phyloP scores from a whole-genome alignment of 2,113 vertebrate species.

The Apus apus region DNA sequence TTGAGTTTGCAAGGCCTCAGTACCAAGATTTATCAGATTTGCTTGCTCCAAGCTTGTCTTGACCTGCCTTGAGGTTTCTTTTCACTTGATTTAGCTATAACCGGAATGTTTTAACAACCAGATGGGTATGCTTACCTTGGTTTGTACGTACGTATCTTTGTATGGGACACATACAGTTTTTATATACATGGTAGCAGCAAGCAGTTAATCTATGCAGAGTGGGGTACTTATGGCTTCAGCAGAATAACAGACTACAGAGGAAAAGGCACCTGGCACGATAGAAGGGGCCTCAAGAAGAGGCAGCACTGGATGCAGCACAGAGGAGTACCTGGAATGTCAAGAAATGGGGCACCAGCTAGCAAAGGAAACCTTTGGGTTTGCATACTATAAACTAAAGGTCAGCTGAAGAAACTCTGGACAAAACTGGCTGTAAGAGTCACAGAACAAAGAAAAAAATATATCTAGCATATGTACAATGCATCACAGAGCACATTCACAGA shows the following conservation, averaged over 20 bases:
- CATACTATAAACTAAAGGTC: neutral
- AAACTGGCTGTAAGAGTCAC: neutral
- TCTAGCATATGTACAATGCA: neutral
- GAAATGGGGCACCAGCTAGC: neutral
- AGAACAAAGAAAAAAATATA: neutral
- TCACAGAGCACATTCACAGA: neutral
- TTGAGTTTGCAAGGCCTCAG: neutral
- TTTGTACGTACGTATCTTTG: neutral
- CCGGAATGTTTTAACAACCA: neutral
- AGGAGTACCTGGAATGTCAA: neutral
- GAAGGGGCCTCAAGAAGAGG: neutral
- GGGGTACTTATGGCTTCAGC: neutral
- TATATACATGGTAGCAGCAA: neutral
- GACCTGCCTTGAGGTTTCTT: neutral
- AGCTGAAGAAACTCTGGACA: neutral
- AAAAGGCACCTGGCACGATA: neutral
- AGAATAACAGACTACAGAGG: rapidly evolving
- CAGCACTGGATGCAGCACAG: neutral
- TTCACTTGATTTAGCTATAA: neutral
- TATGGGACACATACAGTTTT: neutral
- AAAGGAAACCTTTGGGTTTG: neutral
- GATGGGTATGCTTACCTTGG: neutral
- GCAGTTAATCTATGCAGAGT: neutral
- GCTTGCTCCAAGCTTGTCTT: neutral
- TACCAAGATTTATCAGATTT: neutral